phyloP scores from a whole-genome alignment of 2,888 invertebrate genomes.

The Ophion slaviceki region DNA sequence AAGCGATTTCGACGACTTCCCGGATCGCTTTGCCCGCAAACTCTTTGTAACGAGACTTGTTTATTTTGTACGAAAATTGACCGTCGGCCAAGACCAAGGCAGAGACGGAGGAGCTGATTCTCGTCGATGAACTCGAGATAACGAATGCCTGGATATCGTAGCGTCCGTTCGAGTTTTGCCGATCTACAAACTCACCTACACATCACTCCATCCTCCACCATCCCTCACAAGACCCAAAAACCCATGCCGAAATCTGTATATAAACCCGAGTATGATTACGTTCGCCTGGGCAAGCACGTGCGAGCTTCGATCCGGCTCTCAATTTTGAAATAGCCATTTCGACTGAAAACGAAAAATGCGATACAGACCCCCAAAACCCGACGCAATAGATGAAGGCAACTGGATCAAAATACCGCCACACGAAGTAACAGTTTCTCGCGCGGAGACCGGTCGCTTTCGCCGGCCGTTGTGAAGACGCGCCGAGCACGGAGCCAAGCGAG shows the following conservation, averaged over 20 bases:
- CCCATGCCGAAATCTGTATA: not conserved
- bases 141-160: constrained; percentile 61
- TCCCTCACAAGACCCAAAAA: constrained; percentile 37
- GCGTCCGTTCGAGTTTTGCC: constrained; percentile 44
- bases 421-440: constrained; percentile 83
- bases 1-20: constrained; percentile 64
- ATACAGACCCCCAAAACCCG: constrained; percentile 88
- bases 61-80: constrained; percentile 58
- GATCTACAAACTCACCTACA: constrained; percentile 10
- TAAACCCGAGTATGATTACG: constrained; percentile 61
- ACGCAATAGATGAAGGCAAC: constrained; percentile 89
- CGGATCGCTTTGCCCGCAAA: constrained; percentile 48
- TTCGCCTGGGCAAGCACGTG: constrained; percentile 81
- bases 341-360: constrained; percentile 83
- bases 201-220: constrained; percentile 15
- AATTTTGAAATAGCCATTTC: constrained; percentile 89
- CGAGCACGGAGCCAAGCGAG: not conserved
- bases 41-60: constrained; percentile 35
- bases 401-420: constrained; percentile 84
- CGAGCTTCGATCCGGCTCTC: constrained; percentile 87
- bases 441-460: constrained; percentile 81
- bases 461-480: constrained; percentile 63
- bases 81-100: constrained; percentile 29
- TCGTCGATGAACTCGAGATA: constrained; percentile 60
- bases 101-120: constrained; percentile 24